Evolutionary conservation across 1,140 invertebrate genomes (phyloP).

Genomic region (Lordiphosa collinella): DNA sequence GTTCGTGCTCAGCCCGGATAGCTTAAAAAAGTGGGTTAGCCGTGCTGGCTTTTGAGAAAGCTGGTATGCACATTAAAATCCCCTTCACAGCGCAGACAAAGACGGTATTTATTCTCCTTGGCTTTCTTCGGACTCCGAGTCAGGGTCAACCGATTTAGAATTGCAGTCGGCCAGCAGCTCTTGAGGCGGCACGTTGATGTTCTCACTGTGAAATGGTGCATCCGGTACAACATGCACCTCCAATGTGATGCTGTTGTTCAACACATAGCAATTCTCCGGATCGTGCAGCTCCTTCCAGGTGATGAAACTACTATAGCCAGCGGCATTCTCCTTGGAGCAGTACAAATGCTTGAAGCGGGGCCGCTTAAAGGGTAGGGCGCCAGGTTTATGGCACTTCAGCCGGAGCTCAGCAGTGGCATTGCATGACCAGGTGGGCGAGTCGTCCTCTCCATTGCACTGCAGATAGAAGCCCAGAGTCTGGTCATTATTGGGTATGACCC

Average conservation of each 20-base stretch:
- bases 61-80: too few relatives aligned
- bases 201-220: slow-evolving; percentile 98
- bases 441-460: slow-evolving; percentile 97
- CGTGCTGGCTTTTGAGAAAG: too few relatives aligned
- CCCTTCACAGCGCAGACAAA: too few relatives aligned
- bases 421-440: slow-evolving; percentile 97
- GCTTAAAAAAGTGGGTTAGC: too few relatives aligned
- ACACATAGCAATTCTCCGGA: slow-evolving; percentile 95
- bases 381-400: slow-evolving; percentile 91
- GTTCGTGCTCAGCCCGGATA: too few relatives aligned
- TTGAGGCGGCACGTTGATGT: too few relatives aligned
- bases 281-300: slow-evolving; percentile 93
- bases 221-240: slow-evolving; percentile 97
- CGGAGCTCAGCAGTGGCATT: slow-evolving; percentile 95
- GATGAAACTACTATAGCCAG: slow-evolving; percentile 90
- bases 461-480: slow-evolving; percentile 94
- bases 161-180: too few relatives aligned
- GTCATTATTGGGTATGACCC: slow-evolving; percentile 92
- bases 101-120: too few relatives aligned
- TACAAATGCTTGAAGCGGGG: slow-evolving; percentile 85
- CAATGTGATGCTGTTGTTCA: slow-evolving; percentile 96
- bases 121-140: too few relatives aligned
- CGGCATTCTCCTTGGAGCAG: slow-evolving; percentile 94
- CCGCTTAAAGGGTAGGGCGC: slow-evolving; percentile 86
- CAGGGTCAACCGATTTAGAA: too few relatives aligned